Percentiles rank a stretch among this genome's conserved stretches.
These are phyloP conservation scores for Malacoctenus gilli DNA, from an alignment of 2,797 vertebrate species.

Conservation along the genomic window DNA sequence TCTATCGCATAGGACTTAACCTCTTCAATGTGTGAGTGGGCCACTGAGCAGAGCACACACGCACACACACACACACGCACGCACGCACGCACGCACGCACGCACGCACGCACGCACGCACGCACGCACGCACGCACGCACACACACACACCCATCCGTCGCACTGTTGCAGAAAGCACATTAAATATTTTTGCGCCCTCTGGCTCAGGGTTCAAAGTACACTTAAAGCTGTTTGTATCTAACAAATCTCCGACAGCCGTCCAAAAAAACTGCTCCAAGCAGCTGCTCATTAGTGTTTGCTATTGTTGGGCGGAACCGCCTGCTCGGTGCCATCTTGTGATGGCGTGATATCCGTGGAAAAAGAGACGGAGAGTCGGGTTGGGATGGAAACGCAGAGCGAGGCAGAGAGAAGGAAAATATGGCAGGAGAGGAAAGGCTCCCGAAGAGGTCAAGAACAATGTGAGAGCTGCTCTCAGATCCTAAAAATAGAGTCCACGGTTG, in stretches of 20 bases:
- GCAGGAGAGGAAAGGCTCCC: constrained; percentile 39
- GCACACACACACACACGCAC: constrained; percentile 3
- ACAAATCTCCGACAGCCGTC: constrained; percentile 46
- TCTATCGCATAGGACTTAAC: constrained; percentile 98
- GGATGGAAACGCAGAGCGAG: not conserved
- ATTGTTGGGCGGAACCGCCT: constrained; percentile 53
- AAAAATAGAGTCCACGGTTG: constrained; percentile 62
- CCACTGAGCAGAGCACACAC: not conserved
- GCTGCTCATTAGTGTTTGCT: constrained; percentile 59
- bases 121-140: too few relatives aligned
- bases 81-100: too few relatives aligned
- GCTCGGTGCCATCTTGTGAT: constrained; percentile 48
- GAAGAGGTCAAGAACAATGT: constrained; percentile 56
- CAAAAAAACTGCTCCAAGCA: constrained; percentile 46
- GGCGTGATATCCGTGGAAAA: constrained; percentile 27
- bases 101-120: too few relatives aligned
- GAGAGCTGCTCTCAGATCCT: constrained; percentile 39
- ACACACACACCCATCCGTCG: too few relatives aligned
- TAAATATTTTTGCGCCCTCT: constrained; percentile 36
- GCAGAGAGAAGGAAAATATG: constrained; percentile 31
- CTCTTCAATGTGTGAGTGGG: constrained; percentile 97
- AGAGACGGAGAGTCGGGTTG: constrained; percentile 8
- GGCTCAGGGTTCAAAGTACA: constrained; percentile 50
- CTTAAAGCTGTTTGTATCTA: constrained; percentile 48
- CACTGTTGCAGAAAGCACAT: constrained; percentile 1